Evolutionary conservation across 2,113 vertebrate genomes (phyloP), one percentile per base, ranked within the genome.

Genomic region (Thomomys bottae): DNA sequence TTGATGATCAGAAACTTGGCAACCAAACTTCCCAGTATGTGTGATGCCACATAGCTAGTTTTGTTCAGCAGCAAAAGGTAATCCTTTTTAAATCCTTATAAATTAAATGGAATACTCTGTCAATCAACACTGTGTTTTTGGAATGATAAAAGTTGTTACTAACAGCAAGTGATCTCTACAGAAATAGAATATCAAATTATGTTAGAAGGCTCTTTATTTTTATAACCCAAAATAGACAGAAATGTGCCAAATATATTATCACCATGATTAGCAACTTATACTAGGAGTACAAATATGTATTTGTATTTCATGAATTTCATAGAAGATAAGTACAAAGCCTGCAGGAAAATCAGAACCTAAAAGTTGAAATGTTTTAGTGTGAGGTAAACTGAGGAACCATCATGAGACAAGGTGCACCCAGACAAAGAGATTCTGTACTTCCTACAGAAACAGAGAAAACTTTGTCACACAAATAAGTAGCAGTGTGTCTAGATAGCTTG

Each of bases 1-100:
- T 85, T 96, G 94, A 97, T 95, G 94, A 95, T 94, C 94, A 87
- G 94, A 97, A 95, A 93, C 0, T 70, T 90, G 94, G 93, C 91
- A 88, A 86, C 79, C 92, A 93, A 95, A 54, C 93, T 97, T 97
- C 97, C 73, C 95, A 94, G n/a, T 78, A 82, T 95, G 92, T 94
- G 80, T 83, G 24, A 85, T 96, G 84, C 87, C 40, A 92, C 14
- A 83, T 93, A 84, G 42, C 36, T 79, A 87, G 77, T 68, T 88
- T 93, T 97, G 54, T 81, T 93, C 72, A 96, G 76, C 12, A 93
- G 83, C 80, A 91, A 92, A 92, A 95, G 18, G 30, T n/a, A 87
- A 38, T 8, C 7, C 1, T 63, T 12, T 76, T 54, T 64, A 90
- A 92, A 64, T 94, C 7, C 68, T 80, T 85, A 63, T 70, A 96